Base-by-base conservation (phyloP, 1,140 invertebrate genomes). In the Leptinotarsa lineolata region DNA sequence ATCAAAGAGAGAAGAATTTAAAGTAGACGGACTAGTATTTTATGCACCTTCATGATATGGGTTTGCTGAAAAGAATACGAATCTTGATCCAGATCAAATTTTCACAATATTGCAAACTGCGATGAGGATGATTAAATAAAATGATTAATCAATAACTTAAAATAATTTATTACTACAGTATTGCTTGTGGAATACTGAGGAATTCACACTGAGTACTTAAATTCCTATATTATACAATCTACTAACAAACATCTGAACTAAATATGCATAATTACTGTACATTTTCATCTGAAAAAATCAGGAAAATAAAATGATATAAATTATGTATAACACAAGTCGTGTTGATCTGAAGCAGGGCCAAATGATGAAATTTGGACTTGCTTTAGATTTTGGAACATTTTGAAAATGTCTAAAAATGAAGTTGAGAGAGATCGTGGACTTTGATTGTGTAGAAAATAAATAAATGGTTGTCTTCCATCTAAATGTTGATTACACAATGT, bases 91-190 rank as follows among this genome's bases (percentile, higher is more conserved):
- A 39, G 8, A 39, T n/a, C n/a, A n/a, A n/a, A n/a, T n/a, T n/a
- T n/a, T n/a, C n/a, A 11, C 30, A 2, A 39, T 39, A 39, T 39
- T 39, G 30, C 30, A 39, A 39, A 39, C 30, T 39, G 30, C 30
- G 8, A 39, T 39, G 8, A 11, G 48, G 13, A 54, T 16, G n/a
- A 30, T 73, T 13, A 11, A 18, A 18, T 54, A 44, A 67, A 73
- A 68, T n/a, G 39, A 68, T 12, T 39, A 20, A 65, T 65, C 66
- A 72, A 75, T 72, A 75, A 72, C 63, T 75, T 75, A 72, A 72
- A 77, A 72, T 64, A 68, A 66, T 74, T 77, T 77, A 77, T 74
- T 77, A 44, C 70, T 76, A 72, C 75, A 76, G 75, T 76, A 74
- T 76, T 74, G 72, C 75, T 58, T 24, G 58, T 63, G 46, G 61